Percentiles rank a stretch among this genome's conserved stretches.
phyloP scores from a whole-genome alignment of 1,140 invertebrate species.

The Conus betulinus region DNA sequence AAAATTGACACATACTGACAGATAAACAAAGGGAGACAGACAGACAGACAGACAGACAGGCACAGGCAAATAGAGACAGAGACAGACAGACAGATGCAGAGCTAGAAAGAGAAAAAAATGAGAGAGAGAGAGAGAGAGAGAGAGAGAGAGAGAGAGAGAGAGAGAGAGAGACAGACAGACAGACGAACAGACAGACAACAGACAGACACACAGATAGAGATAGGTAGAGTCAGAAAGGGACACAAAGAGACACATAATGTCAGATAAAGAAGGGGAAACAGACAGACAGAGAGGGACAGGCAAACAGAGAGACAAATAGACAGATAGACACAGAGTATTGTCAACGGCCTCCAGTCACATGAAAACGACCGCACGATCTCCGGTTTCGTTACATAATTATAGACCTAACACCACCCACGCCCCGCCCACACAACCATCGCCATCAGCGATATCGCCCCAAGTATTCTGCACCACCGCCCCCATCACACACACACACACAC shows the following conservation, averaged over 20 bases:
- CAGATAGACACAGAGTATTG: background rate
- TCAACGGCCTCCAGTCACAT: background rate
- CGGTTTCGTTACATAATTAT: background rate
- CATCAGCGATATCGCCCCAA: too few species aligned
- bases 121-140: conserved; percentile 29
- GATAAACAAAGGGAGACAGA: background rate
- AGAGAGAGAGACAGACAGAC: background rate
- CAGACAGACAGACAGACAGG: conserved; percentile 5
- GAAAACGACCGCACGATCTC: too few species aligned
- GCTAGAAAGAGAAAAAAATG: background rate
- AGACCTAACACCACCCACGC: background rate
- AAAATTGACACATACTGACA: background rate
- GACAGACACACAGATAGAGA: background rate
- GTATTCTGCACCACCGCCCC: too few species aligned
- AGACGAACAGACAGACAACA: background rate
- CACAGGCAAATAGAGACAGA: background rate
- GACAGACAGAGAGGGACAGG: background rate
- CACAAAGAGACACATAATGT: background rate
- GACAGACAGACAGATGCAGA: background rate
- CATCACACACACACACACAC: background rate
- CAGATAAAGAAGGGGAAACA: background rate
- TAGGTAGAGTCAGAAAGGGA: background rate
- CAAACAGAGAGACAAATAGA: background rate
- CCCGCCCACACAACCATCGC: too few species aligned
- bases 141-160: conserved; percentile 6